A percentile compares a stretch with the other conserved stretches of the same genome.
These are phyloP conservation scores for Castor canadensis DNA, from an alignment of 2,113 vertebrate genomes.

Conservation along the genomic window DNA sequence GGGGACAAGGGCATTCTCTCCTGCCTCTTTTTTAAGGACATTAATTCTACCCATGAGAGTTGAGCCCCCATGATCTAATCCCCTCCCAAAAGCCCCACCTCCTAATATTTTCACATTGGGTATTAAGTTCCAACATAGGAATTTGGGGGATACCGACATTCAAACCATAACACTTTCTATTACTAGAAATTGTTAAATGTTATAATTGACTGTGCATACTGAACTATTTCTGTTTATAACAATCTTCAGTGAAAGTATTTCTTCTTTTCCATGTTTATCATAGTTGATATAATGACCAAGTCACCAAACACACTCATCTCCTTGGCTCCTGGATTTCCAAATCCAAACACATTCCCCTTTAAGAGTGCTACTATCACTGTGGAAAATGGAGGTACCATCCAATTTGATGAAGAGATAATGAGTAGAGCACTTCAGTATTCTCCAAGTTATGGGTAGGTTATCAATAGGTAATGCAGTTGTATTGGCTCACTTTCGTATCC, in stretches of 20 bases:
- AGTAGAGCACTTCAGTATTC: slow-evolving; percentile 96
- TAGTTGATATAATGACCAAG: slow-evolving; percentile 89
- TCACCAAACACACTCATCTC: slow-evolving; percentile 92
- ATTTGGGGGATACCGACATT: not conserved
- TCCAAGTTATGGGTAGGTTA: slow-evolving; percentile 87
- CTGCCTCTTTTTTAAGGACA: not conserved
- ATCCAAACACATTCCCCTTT: slow-evolving; percentile 94
- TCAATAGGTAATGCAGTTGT: not conserved
- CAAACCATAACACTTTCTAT: not conserved
- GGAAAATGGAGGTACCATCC: slow-evolving; percentile 83
- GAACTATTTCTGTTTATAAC: not conserved
- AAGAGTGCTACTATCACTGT: slow-evolving; percentile 85
- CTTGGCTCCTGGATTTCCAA: slow-evolving; percentile 92
- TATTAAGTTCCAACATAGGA: not conserved
- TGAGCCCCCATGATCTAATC: not conserved
- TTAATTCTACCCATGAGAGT: not conserved
- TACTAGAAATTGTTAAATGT: not conserved
- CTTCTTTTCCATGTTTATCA: not conserved
- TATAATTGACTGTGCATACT: not conserved
- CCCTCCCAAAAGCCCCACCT: not conserved
- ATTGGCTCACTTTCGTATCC: not conserved
- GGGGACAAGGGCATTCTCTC: not conserved
- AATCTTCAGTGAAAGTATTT: slow-evolving; percentile 28
- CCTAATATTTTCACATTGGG: not conserved
- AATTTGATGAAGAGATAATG: slow-evolving; percentile 88